Conservation (phyloP, 2,888 invertebrate genomes). For the Panopea generosa region DNA sequence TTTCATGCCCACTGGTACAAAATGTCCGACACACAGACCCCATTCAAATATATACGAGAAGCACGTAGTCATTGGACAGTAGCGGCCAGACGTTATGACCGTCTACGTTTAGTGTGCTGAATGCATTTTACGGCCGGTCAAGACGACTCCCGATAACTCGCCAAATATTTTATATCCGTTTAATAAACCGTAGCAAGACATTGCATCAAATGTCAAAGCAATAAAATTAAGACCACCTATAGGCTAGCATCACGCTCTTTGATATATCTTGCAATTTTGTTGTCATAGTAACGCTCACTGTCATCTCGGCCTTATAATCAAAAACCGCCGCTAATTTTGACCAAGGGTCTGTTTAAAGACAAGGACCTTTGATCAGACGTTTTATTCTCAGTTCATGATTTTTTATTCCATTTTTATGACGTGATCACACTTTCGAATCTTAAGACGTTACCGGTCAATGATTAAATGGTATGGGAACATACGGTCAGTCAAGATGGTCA, state of each 20-base stretch:
- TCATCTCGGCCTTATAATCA: constrained; percentile 19
- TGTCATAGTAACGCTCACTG: constrained; percentile 10
- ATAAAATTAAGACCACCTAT: constrained; percentile 10
- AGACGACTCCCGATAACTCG: too few species aligned
- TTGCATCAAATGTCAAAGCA: constrained; percentile 6
- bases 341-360: constrained; percentile 5
- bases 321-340: constrained; percentile 23
- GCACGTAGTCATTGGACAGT: too few species aligned
- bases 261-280: not conserved
- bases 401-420: constrained; percentile 51
- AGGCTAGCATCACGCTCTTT: too few species aligned
- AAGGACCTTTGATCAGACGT: constrained; percentile 37
- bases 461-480: constrained; percentile 22
- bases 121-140: too few species aligned
- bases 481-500: not conserved
- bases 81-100: too few species aligned
- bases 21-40: too few species aligned
- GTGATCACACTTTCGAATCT: constrained; percentile 55
- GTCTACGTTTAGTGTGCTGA: too few species aligned
- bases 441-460: constrained; percentile 38
- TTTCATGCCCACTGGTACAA: too few species aligned
- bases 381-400: constrained; percentile 51
- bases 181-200: constrained; percentile 4
- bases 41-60: too few species aligned
- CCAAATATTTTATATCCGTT: constrained; percentile 5